A percentile compares a stretch with the other conserved stretches of the same genome.
These are phyloP conservation scores for Fopius arisanus DNA, from an alignment of 1,140 invertebrate genomes.

Conservation along the genomic window DNA sequence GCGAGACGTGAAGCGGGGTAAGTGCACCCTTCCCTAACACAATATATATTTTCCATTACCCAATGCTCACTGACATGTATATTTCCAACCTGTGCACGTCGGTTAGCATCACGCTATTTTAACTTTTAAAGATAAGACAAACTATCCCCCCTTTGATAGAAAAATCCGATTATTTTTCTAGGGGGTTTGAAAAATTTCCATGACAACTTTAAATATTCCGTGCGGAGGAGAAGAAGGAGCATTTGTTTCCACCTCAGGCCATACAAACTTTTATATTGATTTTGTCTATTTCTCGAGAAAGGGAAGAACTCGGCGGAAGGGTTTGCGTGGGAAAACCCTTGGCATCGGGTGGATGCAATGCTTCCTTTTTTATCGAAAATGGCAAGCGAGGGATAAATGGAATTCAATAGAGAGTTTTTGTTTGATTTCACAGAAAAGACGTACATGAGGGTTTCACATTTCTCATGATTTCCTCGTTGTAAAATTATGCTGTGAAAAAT, in stretches of 20 bases:
- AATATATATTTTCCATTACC: slow-evolving; percentile 5
- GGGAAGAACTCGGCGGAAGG: not conserved
- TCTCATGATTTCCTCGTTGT: too few species aligned
- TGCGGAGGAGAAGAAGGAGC: not conserved
- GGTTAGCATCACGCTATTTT: not conserved
- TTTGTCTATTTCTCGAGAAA: not conserved
- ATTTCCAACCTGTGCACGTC: not conserved
- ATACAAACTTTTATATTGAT: slow-evolving; percentile 3
- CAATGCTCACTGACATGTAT: slow-evolving; percentile 5
- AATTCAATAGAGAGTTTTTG: too few species aligned
- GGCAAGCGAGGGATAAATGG: not conserved
- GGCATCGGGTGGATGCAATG: not conserved
- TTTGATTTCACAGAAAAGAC: too few species aligned
- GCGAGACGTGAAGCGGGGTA: slow-evolving; percentile 59
- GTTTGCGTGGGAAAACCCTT: not conserved
- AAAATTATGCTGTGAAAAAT: too few species aligned
- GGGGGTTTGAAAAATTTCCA: not conserved
- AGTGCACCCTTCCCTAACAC: slow-evolving; percentile 32
- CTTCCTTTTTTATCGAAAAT: not conserved
- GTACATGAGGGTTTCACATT: too few species aligned
- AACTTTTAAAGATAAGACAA: not conserved
- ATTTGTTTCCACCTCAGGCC: not conserved
- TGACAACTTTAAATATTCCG: not conserved
- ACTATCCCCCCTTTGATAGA: not conserved
- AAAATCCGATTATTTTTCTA: not conserved